Conservation (phyloP, 2,888 invertebrate genomes). For the Drosophila suboccidentalis region DNA sequence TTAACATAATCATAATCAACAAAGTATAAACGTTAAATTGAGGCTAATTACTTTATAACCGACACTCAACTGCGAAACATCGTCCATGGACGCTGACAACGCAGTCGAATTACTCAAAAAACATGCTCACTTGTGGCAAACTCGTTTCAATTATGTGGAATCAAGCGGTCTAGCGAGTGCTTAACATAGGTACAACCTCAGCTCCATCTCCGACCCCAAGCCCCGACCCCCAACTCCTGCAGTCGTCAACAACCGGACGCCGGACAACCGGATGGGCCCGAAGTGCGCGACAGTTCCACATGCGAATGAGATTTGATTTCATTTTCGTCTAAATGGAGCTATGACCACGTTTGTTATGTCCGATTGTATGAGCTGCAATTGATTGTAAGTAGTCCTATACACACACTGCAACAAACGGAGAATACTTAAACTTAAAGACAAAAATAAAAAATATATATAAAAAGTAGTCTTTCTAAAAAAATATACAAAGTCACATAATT, state of each 20-base stretch:
- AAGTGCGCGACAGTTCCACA: constrained; percentile 65
- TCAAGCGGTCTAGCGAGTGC: constrained; percentile 49
- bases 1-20: constrained; percentile 82
- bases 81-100: constrained; percentile 56
- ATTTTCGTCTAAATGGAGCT: constrained; percentile 68
- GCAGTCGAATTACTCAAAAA: constrained; percentile 48
- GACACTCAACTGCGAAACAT: constrained; percentile 76
- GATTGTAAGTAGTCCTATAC: constrained; percentile 7
- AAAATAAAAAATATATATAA: too few relatives aligned
- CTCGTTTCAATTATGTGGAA: constrained; percentile 76
- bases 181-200: constrained; percentile 44
- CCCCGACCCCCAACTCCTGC: constrained; percentile 8
- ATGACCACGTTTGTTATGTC: constrained; percentile 68
- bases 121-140: constrained; percentile 78
- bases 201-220: not conserved
- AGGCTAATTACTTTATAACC: constrained; percentile 81
- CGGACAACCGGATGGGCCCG: constrained; percentile 65
- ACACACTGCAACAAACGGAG: constrained; percentile 36
- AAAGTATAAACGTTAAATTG: constrained; percentile 81
- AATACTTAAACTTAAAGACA: not conserved
- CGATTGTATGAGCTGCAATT: constrained; percentile 52
- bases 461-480: too few relatives aligned
- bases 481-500: too few relatives aligned
- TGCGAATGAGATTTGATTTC: constrained; percentile 68
- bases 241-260: constrained; percentile 13